These are phyloP conservation scores for Nesidiocoris tenuis DNA, from an alignment of 2,888 invertebrate species.

Conservation along the genomic window DNA sequence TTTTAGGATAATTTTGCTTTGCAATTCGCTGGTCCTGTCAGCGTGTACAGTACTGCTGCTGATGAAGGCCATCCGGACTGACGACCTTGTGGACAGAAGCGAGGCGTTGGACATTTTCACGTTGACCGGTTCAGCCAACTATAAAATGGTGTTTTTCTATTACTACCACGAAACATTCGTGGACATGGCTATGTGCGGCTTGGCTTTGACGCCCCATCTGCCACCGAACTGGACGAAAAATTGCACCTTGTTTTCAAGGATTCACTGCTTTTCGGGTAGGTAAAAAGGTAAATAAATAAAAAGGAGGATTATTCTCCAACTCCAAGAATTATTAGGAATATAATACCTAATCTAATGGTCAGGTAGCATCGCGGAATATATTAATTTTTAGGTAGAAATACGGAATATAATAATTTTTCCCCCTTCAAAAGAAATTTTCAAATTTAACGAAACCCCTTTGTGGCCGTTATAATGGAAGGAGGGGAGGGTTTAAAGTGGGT, in stretches of 20 bases:
- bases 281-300: neutral
- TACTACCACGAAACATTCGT: slow-evolving; percentile 33
- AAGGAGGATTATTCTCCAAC: too few relatives aligned
- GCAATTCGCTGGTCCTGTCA: slow-evolving; percentile 1
- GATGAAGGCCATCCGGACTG: slow-evolving; percentile 27
- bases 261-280: slow-evolving; percentile 10
- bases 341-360: too few relatives aligned
- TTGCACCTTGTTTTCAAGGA: neutral
- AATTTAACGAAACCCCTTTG: too few relatives aligned
- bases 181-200: slow-evolving; percentile 4
- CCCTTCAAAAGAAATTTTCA: too few relatives aligned
- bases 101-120: slow-evolving; percentile 46
- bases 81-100: slow-evolving; percentile 42
- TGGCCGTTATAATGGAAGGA: too few relatives aligned
- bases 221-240: slow-evolving; percentile 24
- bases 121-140: slow-evolving; percentile 32
- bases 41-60: slow-evolving; percentile 26
- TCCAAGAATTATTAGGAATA: too few relatives aligned
- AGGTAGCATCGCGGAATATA: too few relatives aligned
- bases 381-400: too few relatives aligned
- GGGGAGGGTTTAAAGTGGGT: too few relatives aligned
- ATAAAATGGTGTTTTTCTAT: slow-evolving; percentile 37
- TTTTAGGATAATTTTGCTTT: slow-evolving; percentile 5
- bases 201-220: slow-evolving; percentile 1
- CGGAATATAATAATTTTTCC: too few relatives aligned